Conservation (phyloP, 2,888 invertebrate species). For the Drosophila tripunctata region DNA sequence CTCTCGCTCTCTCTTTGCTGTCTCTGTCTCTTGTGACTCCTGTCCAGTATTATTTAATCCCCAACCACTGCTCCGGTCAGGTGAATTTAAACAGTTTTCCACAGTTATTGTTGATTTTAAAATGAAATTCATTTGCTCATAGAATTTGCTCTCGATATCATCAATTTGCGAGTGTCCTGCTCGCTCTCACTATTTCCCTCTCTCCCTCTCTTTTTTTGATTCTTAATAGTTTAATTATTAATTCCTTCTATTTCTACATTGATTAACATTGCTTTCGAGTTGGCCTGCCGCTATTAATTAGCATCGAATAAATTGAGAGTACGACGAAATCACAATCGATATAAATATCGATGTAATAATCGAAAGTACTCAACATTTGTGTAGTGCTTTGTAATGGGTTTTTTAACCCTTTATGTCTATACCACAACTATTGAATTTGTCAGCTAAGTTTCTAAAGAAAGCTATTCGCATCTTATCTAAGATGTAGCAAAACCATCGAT, state of each 20-base stretch:
- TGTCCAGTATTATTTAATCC: neutral
- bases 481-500: too few relatives aligned
- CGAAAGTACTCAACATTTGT: too few relatives aligned
- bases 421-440: too few relatives aligned
- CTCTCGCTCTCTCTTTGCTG: neutral
- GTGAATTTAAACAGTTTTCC: neutral
- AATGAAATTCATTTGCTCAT: constrained; percentile 16
- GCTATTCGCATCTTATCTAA: too few relatives aligned
- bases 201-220: neutral
- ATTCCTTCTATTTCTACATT: neutral
- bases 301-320: too few relatives aligned
- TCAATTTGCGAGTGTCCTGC: neutral
- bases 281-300: neutral
- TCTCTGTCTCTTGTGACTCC: neutral
- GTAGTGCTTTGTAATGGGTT: too few relatives aligned
- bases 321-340: too few relatives aligned
- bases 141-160: neutral
- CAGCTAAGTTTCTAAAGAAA: too few relatives aligned
- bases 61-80: too few relatives aligned
- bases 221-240: neutral
- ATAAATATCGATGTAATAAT: too few relatives aligned
- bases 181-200: neutral
- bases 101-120: constrained; percentile 15
- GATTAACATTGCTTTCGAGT: neutral
- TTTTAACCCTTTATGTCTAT: too few relatives aligned